Base-by-base conservation (phyloP, 2,888 invertebrate genomes). In the Harpalus rufipes region DNA sequence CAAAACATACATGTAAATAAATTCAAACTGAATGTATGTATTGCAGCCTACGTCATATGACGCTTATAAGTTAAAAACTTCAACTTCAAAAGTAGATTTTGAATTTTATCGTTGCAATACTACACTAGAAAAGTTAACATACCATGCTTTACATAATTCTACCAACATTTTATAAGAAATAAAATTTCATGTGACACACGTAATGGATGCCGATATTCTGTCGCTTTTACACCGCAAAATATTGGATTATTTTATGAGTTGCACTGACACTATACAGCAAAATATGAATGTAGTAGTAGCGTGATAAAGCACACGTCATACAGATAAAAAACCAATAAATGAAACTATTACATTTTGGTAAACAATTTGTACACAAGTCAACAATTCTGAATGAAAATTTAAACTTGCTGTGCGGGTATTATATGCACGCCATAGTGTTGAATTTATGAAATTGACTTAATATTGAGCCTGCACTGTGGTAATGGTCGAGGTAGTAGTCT, bases 11-110 rank as follows among this genome's bases (percentile, higher is more conserved):
- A 7, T n/a, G 10, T 18, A 61, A 39, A 21, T 7, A 32, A 41
- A 21, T 68, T 68, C 14, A 41, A 7, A 68, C 7, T 32, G 14
- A 68, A 68, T 39, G 21, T 41, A 68, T 16, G 39, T n/a, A 68
- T 1, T 41, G 68, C 14, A 25, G 12, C 14, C 4, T 41, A 32
- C 68, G 68, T 12, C 39, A 68, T 68, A 32, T 39, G n/a, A 14
- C 25, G 41, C 68, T 32, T 41, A 68, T 68, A 68, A 68, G n/a
- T 68, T 32, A 10, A 68, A 68, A 68, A 68, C 39, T 68, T 68
- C 68, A 68, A 68, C 39, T 68, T 68, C 68, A 68, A 68, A 68
- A 68, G 68, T 68, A 68, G n/a, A 68, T 68, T 68, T 68, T 68
- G 68, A 68, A 68, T 68, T 68, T 41, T 68, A 68, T 68, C 68